A percentile compares a stretch with the other conserved stretches of the same genome.
Conservation (phyloP, 2,113 vertebrate genomes). For the Pungitius pungitius region DNA sequence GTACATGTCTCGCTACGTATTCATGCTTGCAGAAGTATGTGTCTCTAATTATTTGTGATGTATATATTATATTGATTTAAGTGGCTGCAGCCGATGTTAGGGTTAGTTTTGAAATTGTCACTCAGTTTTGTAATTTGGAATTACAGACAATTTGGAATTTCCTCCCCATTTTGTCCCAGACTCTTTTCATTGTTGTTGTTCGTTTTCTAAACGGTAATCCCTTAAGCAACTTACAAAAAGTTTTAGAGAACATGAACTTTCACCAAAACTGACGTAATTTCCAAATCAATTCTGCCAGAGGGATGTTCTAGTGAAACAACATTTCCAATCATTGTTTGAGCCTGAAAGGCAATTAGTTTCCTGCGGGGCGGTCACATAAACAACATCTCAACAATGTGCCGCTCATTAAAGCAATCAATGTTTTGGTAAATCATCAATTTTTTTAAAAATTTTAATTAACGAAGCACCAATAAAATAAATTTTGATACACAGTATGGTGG, state of each 20-base stretch:
- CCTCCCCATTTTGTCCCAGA: not conserved
- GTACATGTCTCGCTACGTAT: not conserved
- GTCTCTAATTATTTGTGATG: not conserved
- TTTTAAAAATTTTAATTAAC: slow-evolving; percentile 46
- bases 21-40: not conserved
- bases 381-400: slow-evolving; percentile 57
- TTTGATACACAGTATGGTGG: slow-evolving; percentile 23
- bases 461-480: slow-evolving; percentile 27
- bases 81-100: no score
- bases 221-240: not conserved
- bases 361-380: slow-evolving; percentile 47
- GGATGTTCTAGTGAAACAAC: slow-evolving; percentile 41
- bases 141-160: no score
- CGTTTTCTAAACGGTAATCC: not conserved
- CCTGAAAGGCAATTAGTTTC: slow-evolving; percentile 65
- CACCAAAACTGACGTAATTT: slow-evolving; percentile 11
- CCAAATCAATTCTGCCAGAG: slow-evolving; percentile 18
- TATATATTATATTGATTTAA: not conserved
- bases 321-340: slow-evolving; percentile 65
- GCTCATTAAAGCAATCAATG: slow-evolving; percentile 66
- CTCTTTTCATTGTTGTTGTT: slow-evolving; percentile 7
- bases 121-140: no score
- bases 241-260: slow-evolving; percentile 18
- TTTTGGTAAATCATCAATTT: slow-evolving; percentile 63
- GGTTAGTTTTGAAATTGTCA: no score